Base-by-base conservation (phyloP, 1,140 invertebrate species). In the Heliconius nattereri region DNA sequence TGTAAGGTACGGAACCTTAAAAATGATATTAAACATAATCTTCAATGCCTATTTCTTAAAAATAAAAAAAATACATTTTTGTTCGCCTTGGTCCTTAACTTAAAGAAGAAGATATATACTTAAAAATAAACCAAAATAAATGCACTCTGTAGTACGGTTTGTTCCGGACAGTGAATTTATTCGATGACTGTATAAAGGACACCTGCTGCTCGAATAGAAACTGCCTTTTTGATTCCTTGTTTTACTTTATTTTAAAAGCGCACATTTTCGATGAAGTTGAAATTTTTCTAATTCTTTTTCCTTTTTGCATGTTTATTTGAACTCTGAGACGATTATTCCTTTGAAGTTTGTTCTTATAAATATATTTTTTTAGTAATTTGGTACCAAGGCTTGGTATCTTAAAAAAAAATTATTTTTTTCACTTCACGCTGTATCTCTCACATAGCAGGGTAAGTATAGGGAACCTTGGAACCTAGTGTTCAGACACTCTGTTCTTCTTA, bases 121-220 rank as follows among this genome's bases (percentile, higher is more conserved):
- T 26, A 66, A 66, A 66, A 66, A 66, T 66, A 66, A 66, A 16
- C n/a, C 57, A 9, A 66, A 66, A 29, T 66, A 66, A 20, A 13
- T 66, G 23, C 57, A 26, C 23, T 66, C 11, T 13, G 11, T 66
- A 29, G 23, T 23, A 29, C 57, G 57, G 13, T 66, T 66, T 29
- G 57, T 66, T 66, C 57, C 57, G 57, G 57, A 29, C 57, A 66
- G 57, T 66, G 23, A 66, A 66, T 66, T 29, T 26, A 66, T 26
- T 66, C 57, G 23, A 66, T 66, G 57, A 66, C 57, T 66, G 23
- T 66, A 29, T 66, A 66, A 29, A 66, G 11, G 57, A 11, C 57
- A 66, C 57, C 57, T 66, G 57, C 57, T 66, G 57, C 57, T 66
- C 23, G 57, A 66, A 66, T 66, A 23, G 57, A n/a, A 66, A 66